Conservation (phyloP, 2,113 vertebrate species). For the Tauraco erythrolophus region DNA sequence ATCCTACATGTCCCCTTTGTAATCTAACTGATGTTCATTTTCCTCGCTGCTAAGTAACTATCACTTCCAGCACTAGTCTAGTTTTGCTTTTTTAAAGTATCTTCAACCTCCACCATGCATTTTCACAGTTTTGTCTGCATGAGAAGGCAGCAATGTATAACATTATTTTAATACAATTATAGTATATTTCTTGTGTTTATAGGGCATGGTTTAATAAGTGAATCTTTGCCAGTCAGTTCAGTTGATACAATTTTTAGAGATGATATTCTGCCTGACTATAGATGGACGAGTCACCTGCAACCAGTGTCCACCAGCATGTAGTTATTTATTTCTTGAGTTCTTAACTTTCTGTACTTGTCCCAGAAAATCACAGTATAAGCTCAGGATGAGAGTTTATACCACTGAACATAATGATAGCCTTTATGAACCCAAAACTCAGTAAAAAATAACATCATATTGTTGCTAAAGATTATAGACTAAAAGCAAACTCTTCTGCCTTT, state of each 20-base stretch:
- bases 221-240: neutral
- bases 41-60: neutral
- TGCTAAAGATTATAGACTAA: neutral
- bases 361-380: neutral
- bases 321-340: neutral
- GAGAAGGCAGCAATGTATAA: neutral
- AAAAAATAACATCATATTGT: neutral
- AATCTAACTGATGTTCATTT: neutral
- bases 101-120: neutral
- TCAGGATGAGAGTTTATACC: neutral
- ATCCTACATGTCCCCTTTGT: neutral
- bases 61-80: neutral
- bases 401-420: neutral
- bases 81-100: neutral
- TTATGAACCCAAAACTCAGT: neutral
- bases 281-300: neutral
- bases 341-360: neutral
- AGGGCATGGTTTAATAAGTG: neutral
- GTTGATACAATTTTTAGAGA: neutral
- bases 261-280: fast-evolving
- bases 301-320: neutral
- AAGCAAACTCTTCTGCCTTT: neutral
- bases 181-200: neutral
- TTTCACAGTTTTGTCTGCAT: neutral
- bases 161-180: neutral